Evolutionary conservation across 2,797 vertebrate genomes (phyloP).

Genomic region (Lates japonicus): DNA sequence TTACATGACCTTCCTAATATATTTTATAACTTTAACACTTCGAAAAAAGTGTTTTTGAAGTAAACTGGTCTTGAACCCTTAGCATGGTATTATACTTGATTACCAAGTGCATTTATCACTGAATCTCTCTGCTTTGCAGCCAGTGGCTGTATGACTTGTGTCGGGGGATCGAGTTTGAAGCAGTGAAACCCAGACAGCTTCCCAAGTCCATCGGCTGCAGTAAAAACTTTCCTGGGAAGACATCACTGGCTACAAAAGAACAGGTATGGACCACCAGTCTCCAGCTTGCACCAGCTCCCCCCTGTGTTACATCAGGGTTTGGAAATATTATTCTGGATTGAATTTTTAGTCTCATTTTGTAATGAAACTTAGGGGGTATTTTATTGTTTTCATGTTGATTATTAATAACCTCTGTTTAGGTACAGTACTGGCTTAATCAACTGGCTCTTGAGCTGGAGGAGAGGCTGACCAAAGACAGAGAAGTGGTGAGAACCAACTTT

Average conservation of each 20-base stretch:
- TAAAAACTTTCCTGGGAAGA: conserved; percentile 94
- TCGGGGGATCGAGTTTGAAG: conserved; percentile 95
- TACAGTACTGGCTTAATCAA: conserved; percentile 95
- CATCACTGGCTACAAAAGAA: conserved; percentile 89
- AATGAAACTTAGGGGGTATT: neutral
- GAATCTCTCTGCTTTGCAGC: conserved; percentile 79
- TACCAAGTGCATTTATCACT: neutral
- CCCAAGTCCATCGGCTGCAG: conserved; percentile 97
- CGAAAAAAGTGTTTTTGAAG: neutral
- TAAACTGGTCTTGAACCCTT: neutral
- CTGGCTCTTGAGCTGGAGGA: conserved; percentile 96
- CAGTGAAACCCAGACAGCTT: conserved; percentile 93
- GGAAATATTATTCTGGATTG: neutral
- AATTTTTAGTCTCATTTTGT: neutral
- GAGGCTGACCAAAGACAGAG: conserved; percentile 92
- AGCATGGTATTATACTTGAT: neutral
- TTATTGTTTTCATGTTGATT: neutral
- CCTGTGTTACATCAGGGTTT: neutral
- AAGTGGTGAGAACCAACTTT: conserved; percentile 84
- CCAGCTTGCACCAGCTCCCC: neutral
- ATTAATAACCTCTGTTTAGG: conserved; percentile 78
- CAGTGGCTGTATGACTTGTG: conserved; percentile 95
- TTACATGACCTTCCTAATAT: neutral
- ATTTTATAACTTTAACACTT: neutral
- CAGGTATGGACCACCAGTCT: conserved; percentile 82